phyloP scores from a whole-genome alignment of 2,113 vertebrate species.

The Podocnemis expansa region DNA sequence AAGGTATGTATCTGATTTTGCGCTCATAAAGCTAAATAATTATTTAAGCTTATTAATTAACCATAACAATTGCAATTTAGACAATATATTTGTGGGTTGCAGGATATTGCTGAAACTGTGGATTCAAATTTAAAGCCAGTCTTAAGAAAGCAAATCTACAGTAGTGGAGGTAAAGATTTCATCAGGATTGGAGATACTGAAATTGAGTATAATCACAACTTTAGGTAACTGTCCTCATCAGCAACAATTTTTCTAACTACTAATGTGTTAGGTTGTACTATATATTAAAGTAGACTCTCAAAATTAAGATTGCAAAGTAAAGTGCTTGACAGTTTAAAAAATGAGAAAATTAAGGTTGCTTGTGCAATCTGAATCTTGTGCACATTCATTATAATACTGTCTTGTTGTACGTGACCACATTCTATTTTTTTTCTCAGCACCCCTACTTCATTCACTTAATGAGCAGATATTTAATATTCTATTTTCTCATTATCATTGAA shows the following conservation, averaged over 20 bases:
- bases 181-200: slow-evolving; percentile 67
- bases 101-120: slow-evolving; percentile 71
- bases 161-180: slow-evolving; percentile 58
- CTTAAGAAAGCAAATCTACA: slow-evolving; percentile 66
- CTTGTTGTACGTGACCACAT: neutral
- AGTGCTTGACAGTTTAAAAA: neutral
- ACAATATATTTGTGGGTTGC: neutral
- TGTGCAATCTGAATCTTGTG: neutral
- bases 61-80: neutral
- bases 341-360: neutral
- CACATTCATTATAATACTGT: neutral
- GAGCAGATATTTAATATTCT: neutral
- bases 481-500: neutral
- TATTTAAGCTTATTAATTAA: neutral
- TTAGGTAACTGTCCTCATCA: slow-evolving; percentile 66
- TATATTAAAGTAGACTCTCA: neutral
- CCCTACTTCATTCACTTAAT: neutral
- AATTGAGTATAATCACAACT: slow-evolving; percentile 71
- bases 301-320: neutral
- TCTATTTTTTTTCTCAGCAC: neutral
- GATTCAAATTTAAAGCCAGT: slow-evolving; percentile 66
- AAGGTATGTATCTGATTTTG: neutral
- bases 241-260: neutral
- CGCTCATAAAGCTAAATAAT: neutral
- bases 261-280: neutral